These are phyloP conservation scores for Aleiodes sp. DNA, from an alignment of 1,140 invertebrate genomes.

Conservation along the genomic window DNA sequence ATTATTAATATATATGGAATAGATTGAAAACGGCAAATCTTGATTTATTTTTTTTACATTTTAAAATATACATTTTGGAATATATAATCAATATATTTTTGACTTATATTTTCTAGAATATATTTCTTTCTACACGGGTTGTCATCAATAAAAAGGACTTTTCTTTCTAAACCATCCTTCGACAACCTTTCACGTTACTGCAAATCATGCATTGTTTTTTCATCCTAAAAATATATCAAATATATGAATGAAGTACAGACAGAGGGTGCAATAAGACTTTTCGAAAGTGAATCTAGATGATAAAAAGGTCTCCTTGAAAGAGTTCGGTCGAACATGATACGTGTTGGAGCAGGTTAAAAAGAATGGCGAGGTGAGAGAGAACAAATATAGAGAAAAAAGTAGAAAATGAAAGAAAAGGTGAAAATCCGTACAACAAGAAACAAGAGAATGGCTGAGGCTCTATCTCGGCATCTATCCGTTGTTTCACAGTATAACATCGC, in stretches of 20 bases:
- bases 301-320: constrained; percentile 2
- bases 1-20: too few relatives aligned
- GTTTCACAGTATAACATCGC: constrained; percentile 34
- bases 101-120: too few relatives aligned
- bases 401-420: constrained; percentile 32
- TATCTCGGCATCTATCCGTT: constrained; percentile 6
- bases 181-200: too few relatives aligned
- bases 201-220: too few relatives aligned
- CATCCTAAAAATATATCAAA: neutral
- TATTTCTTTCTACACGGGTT: too few relatives aligned
- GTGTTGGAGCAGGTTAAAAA: constrained; percentile 22
- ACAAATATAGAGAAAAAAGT: neutral
- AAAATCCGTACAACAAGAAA: constrained; percentile 41
- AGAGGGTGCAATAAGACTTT: neutral
- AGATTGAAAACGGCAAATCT: too few relatives aligned
- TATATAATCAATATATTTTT: too few relatives aligned
- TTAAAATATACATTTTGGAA: too few relatives aligned
- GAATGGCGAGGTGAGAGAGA: too few relatives aligned
- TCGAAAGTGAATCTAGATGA: constrained; percentile 17
- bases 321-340: constrained; percentile 15
- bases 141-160: too few relatives aligned
- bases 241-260: neutral
- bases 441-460: neutral
- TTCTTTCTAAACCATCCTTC: too few relatives aligned
- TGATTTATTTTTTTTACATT: too few relatives aligned